Evolutionary conservation across 2,113 vertebrate genomes (phyloP), one percentile per base, ranked within the genome.

Genomic region (Plestiodon gilberti): DNA sequence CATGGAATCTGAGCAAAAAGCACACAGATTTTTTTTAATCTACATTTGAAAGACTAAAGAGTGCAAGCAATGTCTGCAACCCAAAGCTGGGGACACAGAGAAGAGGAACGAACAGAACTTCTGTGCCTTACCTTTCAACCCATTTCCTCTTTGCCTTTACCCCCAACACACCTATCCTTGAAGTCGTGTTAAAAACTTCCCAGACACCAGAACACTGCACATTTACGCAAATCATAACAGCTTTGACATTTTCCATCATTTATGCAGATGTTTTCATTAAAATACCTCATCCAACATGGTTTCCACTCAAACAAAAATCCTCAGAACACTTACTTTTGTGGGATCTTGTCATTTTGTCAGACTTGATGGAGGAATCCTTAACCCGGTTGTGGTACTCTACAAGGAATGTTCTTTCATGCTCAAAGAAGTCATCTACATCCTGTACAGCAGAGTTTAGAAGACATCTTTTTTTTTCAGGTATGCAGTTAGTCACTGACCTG

Each of bases 351-450:
- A 99, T 99, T 93, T 98, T 96, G 96, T 99, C 99, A 77, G 98
- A 99, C 93, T 99, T 99, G 94, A 97, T 96, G 87, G 98, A 99
- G 1, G 98, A 96, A 89, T 99, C 99, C 95, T 99, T 99, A 77
- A 99, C 98, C 92, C 99, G 92, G 93, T 98, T 99, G 96, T 99
- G 99, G 93, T 99, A 99, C 88, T 99, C 99, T 92, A 99, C 96
- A 95, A 99, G 98, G 92, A 99, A 99, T 69, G 98, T 99, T 95
- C 99, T 98, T 95, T 99, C 99, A 40, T 99, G 98, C 88, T 99
- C 99, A 91, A 99, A 99, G 96, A 99, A 99, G 93, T 99, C 99
- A 90, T 99, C 99, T 87, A 99, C 98, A 87, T 99, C 99, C 99
- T 99, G 94, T 52, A 89, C 86, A 83, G 85, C 81, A 95, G 93